A percentile compares a stretch with the other conserved stretches of the same genome.
phyloP scores from a whole-genome alignment of 2,113 vertebrate species.

The Periophthalmodon schlosseri region DNA sequence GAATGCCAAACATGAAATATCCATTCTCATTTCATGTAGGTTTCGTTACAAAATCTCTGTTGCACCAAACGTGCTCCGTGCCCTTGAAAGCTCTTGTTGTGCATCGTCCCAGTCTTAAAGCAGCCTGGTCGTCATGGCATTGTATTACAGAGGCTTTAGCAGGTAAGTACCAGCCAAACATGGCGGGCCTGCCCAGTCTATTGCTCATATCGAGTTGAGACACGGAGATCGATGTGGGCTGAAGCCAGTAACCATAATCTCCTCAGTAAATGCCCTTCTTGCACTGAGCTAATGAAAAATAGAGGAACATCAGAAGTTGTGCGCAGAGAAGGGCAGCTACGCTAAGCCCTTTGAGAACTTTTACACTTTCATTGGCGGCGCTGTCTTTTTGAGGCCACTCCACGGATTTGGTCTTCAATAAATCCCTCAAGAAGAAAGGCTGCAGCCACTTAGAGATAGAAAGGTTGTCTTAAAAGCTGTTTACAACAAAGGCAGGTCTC shows the following conservation, averaged over 20 bases:
- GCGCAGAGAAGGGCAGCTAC: conserved; percentile 14
- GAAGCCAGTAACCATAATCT: conserved; percentile 62
- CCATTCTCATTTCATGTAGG: not conserved
- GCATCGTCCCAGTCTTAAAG: conserved; percentile 18
- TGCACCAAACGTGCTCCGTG: not conserved
- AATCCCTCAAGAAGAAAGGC: conserved; percentile 7
- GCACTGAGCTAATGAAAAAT: conserved; percentile 48
- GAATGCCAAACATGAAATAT: not conserved
- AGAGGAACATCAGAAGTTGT: conserved; percentile 33
- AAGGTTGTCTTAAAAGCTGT: conserved; percentile 28
- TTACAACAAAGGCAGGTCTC: conserved; percentile 15
- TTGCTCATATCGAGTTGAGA: conserved; percentile 53
- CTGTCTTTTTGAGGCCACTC: conserved; percentile 22
- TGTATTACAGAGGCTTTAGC: conserved; percentile 24
- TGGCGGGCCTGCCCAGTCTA: conserved; percentile 23
- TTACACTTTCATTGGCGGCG: conserved; percentile 6
- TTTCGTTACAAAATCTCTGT: not conserved
- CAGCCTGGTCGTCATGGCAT: conserved; percentile 12
- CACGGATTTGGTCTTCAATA: not conserved
- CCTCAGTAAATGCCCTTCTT: conserved; percentile 48
- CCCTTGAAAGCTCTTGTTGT: conserved; percentile 26
- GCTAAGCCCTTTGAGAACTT: conserved; percentile 24
- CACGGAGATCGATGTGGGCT: conserved; percentile 47
- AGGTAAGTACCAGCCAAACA: conserved; percentile 39
- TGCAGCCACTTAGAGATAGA: conserved; percentile 20